Evolutionary conservation across 30 jellyfish, hydroid and myxozoan genomes (phyloP).

Genomic region (Aurelia aurita complex sp. Pacific): DNA sequence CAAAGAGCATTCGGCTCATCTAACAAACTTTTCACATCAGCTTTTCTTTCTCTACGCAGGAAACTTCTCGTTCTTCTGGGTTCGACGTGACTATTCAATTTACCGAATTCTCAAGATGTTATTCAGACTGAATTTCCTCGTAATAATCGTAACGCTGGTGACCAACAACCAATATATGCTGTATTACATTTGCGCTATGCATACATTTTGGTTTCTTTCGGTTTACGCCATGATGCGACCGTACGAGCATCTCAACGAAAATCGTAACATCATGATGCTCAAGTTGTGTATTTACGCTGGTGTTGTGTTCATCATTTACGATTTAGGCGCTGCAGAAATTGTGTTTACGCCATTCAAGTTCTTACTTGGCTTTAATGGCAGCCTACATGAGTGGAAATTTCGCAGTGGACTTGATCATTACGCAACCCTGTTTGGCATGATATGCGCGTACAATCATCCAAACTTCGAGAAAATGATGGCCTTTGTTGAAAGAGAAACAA

Average conservation of each 20-base stretch:
- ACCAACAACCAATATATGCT: conserved; percentile 90
- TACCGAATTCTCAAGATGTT: conserved; percentile 83
- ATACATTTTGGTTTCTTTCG: conserved; percentile 93
- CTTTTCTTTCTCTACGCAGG: conserved; percentile 51
- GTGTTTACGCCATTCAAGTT: conserved; percentile 79
- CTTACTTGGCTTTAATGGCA: conserved; percentile 57
- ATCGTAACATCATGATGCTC: conserved; percentile 61
- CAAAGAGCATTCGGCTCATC: no score
- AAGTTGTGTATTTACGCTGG: conserved; percentile 73
- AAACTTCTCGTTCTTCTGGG: conserved; percentile 96
- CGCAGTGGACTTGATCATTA: conserved; percentile 94
- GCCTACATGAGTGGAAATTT: conserved; percentile 92
- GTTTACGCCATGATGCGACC: conserved; percentile 99
- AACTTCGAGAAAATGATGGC: conserved; percentile 55
- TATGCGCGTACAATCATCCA: conserved; percentile 95
- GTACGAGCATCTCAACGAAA: conserved; percentile 82
- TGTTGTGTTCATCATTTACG: conserved; percentile 66
- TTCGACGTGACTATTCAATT: conserved; percentile 85
- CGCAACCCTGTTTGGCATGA: conserved; percentile 92
- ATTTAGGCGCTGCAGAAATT: conserved; percentile 72
- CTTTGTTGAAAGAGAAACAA: conserved; percentile 34
- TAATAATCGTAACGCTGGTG: conserved; percentile 54
- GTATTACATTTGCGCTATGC: conserved; percentile 98
- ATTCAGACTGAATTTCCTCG: conserved; percentile 90
- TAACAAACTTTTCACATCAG: not conserved